Percentiles rank a stretch among this genome's conserved stretches.
Conservation (phyloP, 2,113 vertebrate genomes). For the Elephantulus edwardii region DNA sequence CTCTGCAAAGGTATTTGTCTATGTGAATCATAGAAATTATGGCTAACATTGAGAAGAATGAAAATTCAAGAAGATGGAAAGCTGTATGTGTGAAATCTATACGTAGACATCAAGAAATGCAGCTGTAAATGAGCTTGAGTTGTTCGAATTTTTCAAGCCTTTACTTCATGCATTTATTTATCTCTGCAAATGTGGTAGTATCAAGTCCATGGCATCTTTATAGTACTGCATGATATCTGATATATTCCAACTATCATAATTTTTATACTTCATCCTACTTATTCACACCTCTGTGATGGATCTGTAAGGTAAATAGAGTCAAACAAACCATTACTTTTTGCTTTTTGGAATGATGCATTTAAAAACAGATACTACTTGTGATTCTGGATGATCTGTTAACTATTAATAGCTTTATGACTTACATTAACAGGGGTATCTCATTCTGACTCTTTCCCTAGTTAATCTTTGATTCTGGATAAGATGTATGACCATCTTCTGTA, state of each 20-base stretch:
- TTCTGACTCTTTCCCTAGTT: neutral
- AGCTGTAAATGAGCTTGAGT: neutral
- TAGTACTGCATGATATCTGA: neutral
- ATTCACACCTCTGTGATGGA: neutral
- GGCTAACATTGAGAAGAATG: no score
- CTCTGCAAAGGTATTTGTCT: no score
- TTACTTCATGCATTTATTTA: neutral
- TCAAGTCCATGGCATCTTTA: neutral
- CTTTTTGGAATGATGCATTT: slow-evolving; percentile 22
- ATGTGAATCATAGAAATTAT: no score
- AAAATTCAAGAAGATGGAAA: no score
- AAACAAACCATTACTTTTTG: no score
- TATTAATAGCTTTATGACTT: neutral
- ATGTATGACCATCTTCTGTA: neutral
- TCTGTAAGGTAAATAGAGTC: neutral
- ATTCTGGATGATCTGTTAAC: slow-evolving; percentile 16
- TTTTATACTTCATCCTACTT: neutral
- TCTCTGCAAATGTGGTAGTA: neutral
- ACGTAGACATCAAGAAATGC: neutral
- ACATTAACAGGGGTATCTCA: slow-evolving; percentile 8
- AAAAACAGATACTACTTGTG: slow-evolving; percentile 29
- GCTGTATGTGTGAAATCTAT: no score
- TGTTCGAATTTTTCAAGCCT: neutral
- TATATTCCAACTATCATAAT: neutral
- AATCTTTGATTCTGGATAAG: neutral